Evolutionary conservation across 2,113 vertebrate genomes (phyloP).

Genomic region (Psilopsiagon aymara): DNA sequence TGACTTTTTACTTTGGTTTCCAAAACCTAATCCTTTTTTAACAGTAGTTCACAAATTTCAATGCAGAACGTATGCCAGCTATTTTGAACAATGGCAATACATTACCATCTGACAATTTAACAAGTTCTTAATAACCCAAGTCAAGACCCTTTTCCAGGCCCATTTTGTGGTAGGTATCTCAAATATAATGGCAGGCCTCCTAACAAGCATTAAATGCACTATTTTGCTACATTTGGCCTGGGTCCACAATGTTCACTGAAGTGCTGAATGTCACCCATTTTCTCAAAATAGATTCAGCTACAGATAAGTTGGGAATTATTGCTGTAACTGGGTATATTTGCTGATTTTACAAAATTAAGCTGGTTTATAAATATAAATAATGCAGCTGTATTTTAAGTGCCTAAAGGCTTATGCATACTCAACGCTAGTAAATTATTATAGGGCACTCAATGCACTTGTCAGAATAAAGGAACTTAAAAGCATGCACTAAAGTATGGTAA

Average conservation of each 20-base stretch:
- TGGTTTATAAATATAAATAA: slow-evolving; percentile 40
- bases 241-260: background rate
- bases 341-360: background rate
- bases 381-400: slow-evolving; percentile 3
- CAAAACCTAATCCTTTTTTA: background rate
- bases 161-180: slow-evolving; percentile 4
- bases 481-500: slow-evolving; percentile 28
- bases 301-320: background rate
- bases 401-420: background rate
- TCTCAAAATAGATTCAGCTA: background rate
- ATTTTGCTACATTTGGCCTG: slow-evolving; percentile 19
- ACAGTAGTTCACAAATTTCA: background rate
- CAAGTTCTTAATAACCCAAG: background rate
- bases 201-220: slow-evolving; percentile 5
- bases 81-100: background rate
- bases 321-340: background rate
- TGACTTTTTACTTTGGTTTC: background rate
- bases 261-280: background rate
- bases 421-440: background rate
- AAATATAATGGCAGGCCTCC: background rate
- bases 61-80: background rate
- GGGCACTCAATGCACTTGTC: background rate
- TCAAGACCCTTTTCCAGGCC: slow-evolving; percentile 15
- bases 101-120: slow-evolving; percentile 5
- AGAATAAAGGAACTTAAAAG: slow-evolving; percentile 53